These are phyloP conservation scores for Eudyptes chrysolophus DNA, from an alignment of 2,113 vertebrate genomes.

Conservation along the genomic window DNA sequence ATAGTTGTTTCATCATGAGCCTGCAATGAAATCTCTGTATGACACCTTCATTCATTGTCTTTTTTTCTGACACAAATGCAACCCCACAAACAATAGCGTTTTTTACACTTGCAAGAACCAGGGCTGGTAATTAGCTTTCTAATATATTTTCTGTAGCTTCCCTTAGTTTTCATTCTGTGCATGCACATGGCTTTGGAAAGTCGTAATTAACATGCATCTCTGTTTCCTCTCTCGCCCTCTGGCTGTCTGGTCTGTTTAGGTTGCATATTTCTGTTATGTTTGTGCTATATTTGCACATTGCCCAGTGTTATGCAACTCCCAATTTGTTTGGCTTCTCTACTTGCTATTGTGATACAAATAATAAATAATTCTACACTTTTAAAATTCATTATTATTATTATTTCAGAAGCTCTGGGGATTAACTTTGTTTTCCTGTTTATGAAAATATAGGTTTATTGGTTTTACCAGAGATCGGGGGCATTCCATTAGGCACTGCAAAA, in stretches of 20 bases:
- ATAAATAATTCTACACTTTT: background rate
- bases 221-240: background rate
- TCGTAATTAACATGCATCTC: background rate
- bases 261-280: background rate
- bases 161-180: background rate
- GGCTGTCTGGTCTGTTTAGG: background rate
- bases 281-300: background rate
- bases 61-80: background rate
- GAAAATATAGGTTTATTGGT: background rate
- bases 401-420: background rate
- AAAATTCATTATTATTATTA: background rate
- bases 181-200: background rate
- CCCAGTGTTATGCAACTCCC: background rate
- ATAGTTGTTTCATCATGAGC: background rate
- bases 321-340: background rate
- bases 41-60: background rate
- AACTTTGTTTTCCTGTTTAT: background rate
- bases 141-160: background rate
- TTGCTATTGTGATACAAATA: slow-evolving; percentile 18
- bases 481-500: background rate
- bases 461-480: background rate
- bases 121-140: background rate
- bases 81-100: background rate
- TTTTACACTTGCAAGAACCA: background rate
- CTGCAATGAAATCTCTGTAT: background rate